Evolutionary conservation across 1,140 invertebrate species (phyloP).

Genomic region (Euura saliciscinereae): DNA sequence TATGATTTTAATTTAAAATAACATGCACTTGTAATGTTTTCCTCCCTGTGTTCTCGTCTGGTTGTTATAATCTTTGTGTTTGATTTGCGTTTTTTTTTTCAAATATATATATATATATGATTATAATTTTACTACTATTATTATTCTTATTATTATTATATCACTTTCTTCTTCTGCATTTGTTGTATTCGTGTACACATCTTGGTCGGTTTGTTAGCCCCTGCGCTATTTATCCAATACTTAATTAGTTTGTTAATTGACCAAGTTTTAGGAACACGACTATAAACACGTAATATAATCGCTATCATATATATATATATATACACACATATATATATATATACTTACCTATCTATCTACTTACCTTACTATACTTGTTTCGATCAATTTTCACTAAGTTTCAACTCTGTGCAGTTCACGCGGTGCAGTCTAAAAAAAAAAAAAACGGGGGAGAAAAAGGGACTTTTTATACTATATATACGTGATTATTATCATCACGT

Average conservation of each 20-base stretch:
- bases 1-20: background rate
- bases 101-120: no score
- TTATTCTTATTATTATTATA: background rate
- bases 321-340: no score
- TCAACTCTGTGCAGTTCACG: no score
- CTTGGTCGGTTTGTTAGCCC: background rate
- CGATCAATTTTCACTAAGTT: no score
- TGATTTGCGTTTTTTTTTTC: constrained; percentile 19
- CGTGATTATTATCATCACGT: constrained; percentile 16
- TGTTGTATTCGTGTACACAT: background rate
- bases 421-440: background rate
- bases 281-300: no score
- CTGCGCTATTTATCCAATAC: background rate
- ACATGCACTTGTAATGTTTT: constrained; percentile 24
- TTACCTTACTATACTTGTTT: no score
- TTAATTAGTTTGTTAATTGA: constrained; percentile 4
- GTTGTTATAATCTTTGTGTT: constrained; percentile 10
- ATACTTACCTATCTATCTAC: no score
- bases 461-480: constrained; percentile 27
- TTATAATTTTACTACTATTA: background rate
- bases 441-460: constrained; percentile 8
- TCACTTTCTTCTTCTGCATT: background rate
- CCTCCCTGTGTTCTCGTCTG: constrained; percentile 45
- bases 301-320: no score
- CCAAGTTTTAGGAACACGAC: background rate